Evolutionary conservation across 2,797 vertebrate genomes (phyloP).

Genomic region (Peromyscus aztecus): DNA sequence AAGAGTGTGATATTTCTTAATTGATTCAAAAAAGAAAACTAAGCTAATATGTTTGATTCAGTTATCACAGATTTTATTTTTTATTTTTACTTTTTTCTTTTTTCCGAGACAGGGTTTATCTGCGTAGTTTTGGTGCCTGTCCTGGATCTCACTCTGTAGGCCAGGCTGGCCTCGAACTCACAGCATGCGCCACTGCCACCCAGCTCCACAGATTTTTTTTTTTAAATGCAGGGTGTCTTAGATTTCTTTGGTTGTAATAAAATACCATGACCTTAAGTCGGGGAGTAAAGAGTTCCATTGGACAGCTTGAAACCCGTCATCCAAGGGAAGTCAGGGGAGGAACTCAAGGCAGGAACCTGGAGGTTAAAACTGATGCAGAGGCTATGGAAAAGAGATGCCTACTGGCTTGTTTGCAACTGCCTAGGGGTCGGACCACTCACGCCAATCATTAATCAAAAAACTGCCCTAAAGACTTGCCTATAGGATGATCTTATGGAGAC

Average conservation of each 20-base stretch:
- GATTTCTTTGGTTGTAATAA: not conserved
- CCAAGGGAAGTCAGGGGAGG: not conserved
- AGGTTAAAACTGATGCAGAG: not conserved
- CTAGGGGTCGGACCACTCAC: not conserved
- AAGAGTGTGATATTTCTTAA: not conserved
- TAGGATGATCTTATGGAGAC: not conserved
- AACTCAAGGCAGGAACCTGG: not conserved
- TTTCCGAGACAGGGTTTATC: too few relatives aligned
- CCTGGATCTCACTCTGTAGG: too few relatives aligned
- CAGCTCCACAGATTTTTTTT: not conserved
- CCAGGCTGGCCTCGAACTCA: too few relatives aligned
- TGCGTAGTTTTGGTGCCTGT: too few relatives aligned
- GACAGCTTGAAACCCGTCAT: not conserved
- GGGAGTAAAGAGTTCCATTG: not conserved
- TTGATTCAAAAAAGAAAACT: not conserved
- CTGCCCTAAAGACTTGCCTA: not conserved
- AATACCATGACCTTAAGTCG: not conserved
- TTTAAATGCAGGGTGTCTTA: not conserved
- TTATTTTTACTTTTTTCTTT: too few relatives aligned
- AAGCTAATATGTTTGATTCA: not conserved
- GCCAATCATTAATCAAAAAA: not conserved
- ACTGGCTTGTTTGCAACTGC: not conserved
- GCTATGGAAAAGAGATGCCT: not conserved
- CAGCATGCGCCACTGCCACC: rapidly evolving
- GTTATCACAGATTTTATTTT: too few relatives aligned